A percentile compares a stretch with the other conserved stretches of the same genome.
phyloP scores from a whole-genome alignment of 2,888 invertebrate species.

The Drosophila borealis region DNA sequence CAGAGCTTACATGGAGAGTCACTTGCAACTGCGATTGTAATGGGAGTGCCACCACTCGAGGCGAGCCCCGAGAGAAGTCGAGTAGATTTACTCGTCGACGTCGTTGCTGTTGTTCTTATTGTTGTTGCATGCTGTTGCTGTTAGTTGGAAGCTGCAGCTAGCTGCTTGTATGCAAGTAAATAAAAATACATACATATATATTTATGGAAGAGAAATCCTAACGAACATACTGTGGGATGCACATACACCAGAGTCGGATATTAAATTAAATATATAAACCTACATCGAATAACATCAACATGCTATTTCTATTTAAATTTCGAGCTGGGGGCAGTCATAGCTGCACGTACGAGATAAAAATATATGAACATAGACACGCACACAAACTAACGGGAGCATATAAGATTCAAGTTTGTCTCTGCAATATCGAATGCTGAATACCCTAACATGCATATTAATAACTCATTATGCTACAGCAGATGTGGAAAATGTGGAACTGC shows the following conservation, averaged over 20 bases:
- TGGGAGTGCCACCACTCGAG: conserved; percentile 39
- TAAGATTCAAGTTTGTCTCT: background rate
- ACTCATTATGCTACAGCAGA: too few relatives aligned
- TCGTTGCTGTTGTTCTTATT: background rate
- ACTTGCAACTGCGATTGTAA: conserved; percentile 41
- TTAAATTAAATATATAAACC: conserved; percentile 75
- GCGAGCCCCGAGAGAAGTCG: conserved; percentile 35
- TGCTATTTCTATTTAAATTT: conserved; percentile 78
- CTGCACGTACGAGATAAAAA: conserved; percentile 77
- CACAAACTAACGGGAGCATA: conserved; percentile 5
- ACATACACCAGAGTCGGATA: conserved; percentile 37
- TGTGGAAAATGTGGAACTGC: too few relatives aligned
- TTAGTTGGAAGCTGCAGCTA: conserved; percentile 34
- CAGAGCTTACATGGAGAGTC: conserved; percentile 52
- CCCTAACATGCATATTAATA: background rate
- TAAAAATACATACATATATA: conserved; percentile 61
- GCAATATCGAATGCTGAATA: background rate
- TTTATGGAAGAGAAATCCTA: conserved; percentile 39
- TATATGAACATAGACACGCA: conserved; percentile 31
- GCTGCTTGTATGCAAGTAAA: conserved; percentile 50
- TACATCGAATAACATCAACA: conserved; percentile 68
- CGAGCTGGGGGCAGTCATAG: conserved; percentile 56
- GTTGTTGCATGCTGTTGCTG: conserved; percentile 20
- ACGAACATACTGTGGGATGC: conserved; percentile 1
- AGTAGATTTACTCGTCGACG: conserved; percentile 36